Evolutionary conservation across 2,888 invertebrate species (phyloP).

Genomic region (Epinotia demarniana): DNA sequence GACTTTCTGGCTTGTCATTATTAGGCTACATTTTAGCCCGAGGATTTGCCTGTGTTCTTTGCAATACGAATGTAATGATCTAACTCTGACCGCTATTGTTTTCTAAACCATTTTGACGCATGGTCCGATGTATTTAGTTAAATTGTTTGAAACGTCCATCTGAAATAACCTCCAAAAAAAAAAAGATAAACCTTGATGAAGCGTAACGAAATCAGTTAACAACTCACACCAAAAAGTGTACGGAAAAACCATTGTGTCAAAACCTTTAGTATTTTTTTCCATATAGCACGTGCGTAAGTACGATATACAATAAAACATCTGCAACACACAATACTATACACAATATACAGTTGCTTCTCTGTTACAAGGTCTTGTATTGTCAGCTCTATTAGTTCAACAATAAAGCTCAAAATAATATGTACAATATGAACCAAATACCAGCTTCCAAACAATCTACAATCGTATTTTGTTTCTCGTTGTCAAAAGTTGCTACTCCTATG

Average conservation of each 20-base stretch:
- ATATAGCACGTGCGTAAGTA: conserved; percentile 41
- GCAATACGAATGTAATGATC: too few species aligned
- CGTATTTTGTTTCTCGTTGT: conserved; percentile 3
- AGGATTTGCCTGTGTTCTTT: too few species aligned
- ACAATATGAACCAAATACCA: not conserved
- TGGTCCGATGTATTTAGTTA: too few species aligned
- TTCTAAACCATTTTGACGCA: too few species aligned
- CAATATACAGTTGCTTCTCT: not conserved
- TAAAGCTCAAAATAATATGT: conserved; percentile 4
- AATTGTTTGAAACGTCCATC: too few species aligned
- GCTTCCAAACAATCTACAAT: not conserved
- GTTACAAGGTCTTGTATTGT: not conserved
- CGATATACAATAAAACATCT: conserved; percentile 37
- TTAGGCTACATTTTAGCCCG: too few species aligned
- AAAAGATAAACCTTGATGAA: too few species aligned
- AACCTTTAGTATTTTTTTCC: conserved; percentile 32
- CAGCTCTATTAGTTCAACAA: not conserved
- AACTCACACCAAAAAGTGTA: not conserved
- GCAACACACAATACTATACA: conserved; percentile 4
- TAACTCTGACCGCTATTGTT: too few species aligned
- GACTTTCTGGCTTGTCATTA: too few species aligned
- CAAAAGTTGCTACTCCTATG: not conserved
- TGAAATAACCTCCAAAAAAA: too few species aligned
- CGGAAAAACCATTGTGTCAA: conserved; percentile 13
- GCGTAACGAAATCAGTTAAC: not conserved